Percentiles rank a stretch among this genome's conserved stretches.
These are phyloP conservation scores for Xerus rutilus DNA, from an alignment of 2,797 vertebrate species.

Conservation along the genomic window DNA sequence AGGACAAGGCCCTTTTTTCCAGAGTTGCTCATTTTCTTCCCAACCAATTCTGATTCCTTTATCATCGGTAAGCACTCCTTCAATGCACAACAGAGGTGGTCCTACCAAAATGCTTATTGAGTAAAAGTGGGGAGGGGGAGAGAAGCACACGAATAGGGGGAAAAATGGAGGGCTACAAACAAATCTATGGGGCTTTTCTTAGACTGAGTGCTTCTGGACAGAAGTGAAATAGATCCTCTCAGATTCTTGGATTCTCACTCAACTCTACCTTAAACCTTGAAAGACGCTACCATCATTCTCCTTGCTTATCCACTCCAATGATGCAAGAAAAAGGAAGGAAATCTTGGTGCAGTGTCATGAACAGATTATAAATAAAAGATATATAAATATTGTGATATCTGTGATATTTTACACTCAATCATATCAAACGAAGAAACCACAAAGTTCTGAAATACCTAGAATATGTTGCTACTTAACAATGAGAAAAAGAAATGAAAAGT, in stretches of 20 bases:
- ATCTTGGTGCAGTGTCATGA: not conserved
- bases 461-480: conserved; percentile 13
- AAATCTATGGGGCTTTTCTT: not conserved
- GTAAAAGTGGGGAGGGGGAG: not conserved
- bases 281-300: not conserved
- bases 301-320: not conserved
- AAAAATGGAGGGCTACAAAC: not conserved
- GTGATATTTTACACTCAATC: not conserved
- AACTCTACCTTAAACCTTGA: not conserved
- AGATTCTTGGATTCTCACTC: not conserved
- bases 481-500: conserved; percentile 19
- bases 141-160: not conserved
- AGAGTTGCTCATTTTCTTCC: not conserved
- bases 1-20: not conserved
- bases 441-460: conserved; percentile 11
- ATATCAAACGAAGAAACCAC: conserved; percentile 1
- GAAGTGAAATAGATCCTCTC: not conserved
- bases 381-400: not conserved
- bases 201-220: not conserved
- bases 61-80: not conserved
- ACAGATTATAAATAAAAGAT: not conserved
- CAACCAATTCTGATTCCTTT: not conserved
- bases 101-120: not conserved
- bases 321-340: not conserved
- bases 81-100: not conserved